Percentiles rank a stretch among this genome's conserved stretches.
These are phyloP conservation scores for Gnathonemus echidnorhynchus DNA, from an alignment of 2,113 vertebrate genomes.

Conservation along the genomic window DNA sequence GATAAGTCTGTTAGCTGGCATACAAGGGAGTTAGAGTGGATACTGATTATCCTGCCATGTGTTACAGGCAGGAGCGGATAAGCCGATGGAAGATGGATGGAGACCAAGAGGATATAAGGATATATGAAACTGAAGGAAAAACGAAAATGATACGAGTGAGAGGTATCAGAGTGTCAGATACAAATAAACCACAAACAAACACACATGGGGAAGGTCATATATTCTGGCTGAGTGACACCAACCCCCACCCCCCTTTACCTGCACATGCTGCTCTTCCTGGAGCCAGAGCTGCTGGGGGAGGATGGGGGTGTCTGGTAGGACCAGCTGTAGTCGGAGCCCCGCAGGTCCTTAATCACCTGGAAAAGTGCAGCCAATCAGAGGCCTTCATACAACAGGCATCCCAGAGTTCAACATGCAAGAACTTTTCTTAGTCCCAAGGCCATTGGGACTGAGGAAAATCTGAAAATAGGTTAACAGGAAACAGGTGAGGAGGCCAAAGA, in stretches of 20 bases:
- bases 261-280: slow-evolving; percentile 97
- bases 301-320: slow-evolving; percentile 96
- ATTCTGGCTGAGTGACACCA: neutral
- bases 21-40: slow-evolving; percentile 60
- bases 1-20: slow-evolving; percentile 48
- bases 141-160: neutral
- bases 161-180: neutral
- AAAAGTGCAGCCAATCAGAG: neutral
- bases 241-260: slow-evolving; percentile 57
- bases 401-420: neutral
- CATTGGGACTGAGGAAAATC: neutral
- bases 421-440: no score
- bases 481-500: neutral
- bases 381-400: neutral
- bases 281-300: slow-evolving; percentile 84
- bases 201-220: neutral
- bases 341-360: slow-evolving; percentile 93
- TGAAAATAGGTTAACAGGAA: neutral
- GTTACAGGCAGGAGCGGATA: slow-evolving; percentile 43
- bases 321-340: slow-evolving; percentile 95
- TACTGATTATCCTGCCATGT: slow-evolving; percentile 58
- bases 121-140: neutral
- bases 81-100: neutral
- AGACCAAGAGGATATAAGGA: neutral
- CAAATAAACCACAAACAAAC: neutral